phyloP scores from a whole-genome alignment of 1,140 invertebrate species.

The Aphaenogaster floridana region DNA sequence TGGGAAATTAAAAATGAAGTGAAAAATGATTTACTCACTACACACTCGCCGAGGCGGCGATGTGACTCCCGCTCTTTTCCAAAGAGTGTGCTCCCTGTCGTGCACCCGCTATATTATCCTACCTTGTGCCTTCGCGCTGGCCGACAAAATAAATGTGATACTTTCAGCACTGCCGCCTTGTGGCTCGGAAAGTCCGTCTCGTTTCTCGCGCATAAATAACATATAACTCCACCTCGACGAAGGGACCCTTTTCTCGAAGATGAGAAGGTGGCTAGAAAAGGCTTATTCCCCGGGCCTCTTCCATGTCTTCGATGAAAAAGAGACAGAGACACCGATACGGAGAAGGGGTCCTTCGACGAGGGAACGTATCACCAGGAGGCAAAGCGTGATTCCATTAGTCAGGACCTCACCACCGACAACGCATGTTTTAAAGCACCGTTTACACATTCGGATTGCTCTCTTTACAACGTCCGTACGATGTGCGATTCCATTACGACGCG shows the following conservation, averaged over 20 bases:
- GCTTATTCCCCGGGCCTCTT: conserved; percentile 9
- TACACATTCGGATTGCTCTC: conserved; percentile 66
- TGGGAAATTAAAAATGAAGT: conserved; percentile 56
- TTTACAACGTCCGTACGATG: neutral
- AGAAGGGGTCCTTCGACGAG: conserved; percentile 47
- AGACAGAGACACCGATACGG: neutral
- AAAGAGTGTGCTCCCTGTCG: conserved; percentile 73
- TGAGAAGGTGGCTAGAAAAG: conserved; percentile 68
- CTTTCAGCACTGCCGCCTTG: conserved; percentile 81
- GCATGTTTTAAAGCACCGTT: conserved; percentile 73
- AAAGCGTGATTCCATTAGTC: conserved; percentile 84
- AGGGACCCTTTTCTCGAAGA: conserved; percentile 41
- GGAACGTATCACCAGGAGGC: conserved; percentile 82
- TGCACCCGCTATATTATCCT: conserved; percentile 49
- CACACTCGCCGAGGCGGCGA: neutral
- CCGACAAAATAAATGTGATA: conserved; percentile 76
- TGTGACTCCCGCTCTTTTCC: conserved; percentile 38
- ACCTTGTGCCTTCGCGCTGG: conserved; percentile 35
- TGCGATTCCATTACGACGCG: conserved; percentile 13
- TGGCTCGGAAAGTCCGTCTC: conserved; percentile 65
- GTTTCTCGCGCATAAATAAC: conserved; percentile 81
- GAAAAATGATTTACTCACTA: conserved; percentile 55
- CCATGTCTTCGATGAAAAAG: conserved; percentile 34
- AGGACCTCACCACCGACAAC: conserved; percentile 78
- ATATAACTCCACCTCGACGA: conserved; percentile 73